Evolutionary conservation across 2,888 invertebrate genomes (phyloP), one percentile per base, ranked within the genome.

Genomic region (Sisyra terminalis): DNA sequence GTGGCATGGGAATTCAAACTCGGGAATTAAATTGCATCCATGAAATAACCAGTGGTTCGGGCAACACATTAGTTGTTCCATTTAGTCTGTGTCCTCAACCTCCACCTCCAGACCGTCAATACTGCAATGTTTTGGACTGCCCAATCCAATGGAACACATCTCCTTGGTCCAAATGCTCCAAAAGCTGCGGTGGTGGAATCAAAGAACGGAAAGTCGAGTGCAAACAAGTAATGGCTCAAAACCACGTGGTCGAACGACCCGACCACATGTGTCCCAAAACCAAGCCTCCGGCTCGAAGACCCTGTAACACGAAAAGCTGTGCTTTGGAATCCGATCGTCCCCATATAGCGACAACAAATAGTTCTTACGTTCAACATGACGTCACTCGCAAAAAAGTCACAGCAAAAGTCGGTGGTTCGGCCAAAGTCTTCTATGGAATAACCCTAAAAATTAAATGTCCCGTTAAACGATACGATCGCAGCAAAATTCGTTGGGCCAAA

Each of bases 401-500:
- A 1, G 68, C 93, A 1, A 88, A 86, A 61, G 83, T 94, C 0
- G 93, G 92, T 0, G 93, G 92, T 0, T 80, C 79, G 1, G 94
- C 92, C 0, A 83, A 83, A 1, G 80, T 94, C 39, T 92, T 86
- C 66, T 78, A 84, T 52, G 93, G 92, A 7, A 88, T 90, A 0
- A 84, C 85, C 54, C 78, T 94, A 45, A 92, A 92, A 64, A 87
- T 94, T 50, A 87, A 90, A 57, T 94, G 94, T 56, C 93, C 93
- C 0, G 87, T 89, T 15, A 87, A 87, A 57, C 78, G 82, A 49
- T 80, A 74, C 58, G 78, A 81, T 57, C 67, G 88, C 47, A 81
- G 86, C 1, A 82, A 82, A 59, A 87, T 90, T 48, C 73, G 78
- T 52, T 93, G 93, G 93, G 79, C 78, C 43, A 92, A 92, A 57